phyloP scores from a whole-genome alignment of 2,113 vertebrate species.

The Craseonycteris thonglongyai region DNA sequence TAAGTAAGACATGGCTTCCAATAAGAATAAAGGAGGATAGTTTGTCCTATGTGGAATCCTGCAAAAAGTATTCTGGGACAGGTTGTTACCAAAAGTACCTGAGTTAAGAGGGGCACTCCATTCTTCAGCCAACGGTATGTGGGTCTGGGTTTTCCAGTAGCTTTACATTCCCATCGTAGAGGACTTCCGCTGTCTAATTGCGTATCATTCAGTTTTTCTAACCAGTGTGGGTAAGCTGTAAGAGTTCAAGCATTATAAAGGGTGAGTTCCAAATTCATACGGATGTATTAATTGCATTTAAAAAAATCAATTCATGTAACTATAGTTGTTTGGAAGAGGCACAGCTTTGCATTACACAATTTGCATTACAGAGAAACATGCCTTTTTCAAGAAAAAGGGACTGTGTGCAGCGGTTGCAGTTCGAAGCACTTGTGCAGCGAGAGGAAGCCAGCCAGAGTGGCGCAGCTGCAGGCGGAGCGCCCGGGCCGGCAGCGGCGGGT shows the following conservation, averaged over 20 bases:
- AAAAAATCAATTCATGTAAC: not conserved
- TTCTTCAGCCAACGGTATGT: constrained; percentile 95
- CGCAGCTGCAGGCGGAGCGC: not conserved
- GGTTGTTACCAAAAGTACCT: constrained; percentile 80
- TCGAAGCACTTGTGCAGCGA: fast-evolving
- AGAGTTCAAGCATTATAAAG: constrained; percentile 36
- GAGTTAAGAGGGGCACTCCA: constrained; percentile 82
- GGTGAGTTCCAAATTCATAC: not conserved
- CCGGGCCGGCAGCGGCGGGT: not conserved
- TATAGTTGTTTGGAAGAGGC: not conserved
- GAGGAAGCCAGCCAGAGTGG: fast-evolving
- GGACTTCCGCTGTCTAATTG: constrained; percentile 93
- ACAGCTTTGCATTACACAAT: not conserved
- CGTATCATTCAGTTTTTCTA: constrained; percentile 93
- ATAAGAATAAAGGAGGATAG: not conserved
- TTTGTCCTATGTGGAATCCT: not conserved
- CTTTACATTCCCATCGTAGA: constrained; percentile 94
- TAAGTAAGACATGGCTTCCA: not conserved
- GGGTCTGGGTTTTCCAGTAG: constrained; percentile 90
- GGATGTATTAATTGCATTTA: not conserved
- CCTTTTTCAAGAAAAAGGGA: not conserved
- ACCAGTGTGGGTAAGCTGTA: constrained; percentile 93
- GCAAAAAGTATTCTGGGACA: not conserved
- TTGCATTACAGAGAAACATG: not conserved
- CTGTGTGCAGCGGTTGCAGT: not conserved